Conservation (phyloP, 2,888 invertebrate genomes). For the Eledone cirrhosa region DNA sequence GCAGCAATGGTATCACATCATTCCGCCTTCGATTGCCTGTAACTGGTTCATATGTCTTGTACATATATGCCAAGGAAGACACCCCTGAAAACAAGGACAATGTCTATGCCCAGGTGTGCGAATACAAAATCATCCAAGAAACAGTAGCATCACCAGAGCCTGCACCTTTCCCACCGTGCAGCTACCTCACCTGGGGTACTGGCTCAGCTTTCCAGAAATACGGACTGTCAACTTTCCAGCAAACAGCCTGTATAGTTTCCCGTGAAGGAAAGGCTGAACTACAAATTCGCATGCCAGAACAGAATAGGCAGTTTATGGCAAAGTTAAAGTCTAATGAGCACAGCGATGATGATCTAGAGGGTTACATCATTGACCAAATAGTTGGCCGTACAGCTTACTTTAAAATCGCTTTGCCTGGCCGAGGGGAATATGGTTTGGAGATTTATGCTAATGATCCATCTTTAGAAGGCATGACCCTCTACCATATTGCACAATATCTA, state of each 20-base stretch:
- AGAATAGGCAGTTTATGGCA: constrained; percentile 64
- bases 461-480: constrained; percentile 63
- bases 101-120: constrained; percentile 66
- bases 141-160: constrained; percentile 47
- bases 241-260: constrained; percentile 62
- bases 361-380: constrained; percentile 63
- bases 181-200: constrained; percentile 66
- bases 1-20: constrained; percentile 62
- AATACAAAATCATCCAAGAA: constrained; percentile 64
- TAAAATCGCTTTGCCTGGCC: constrained; percentile 61
- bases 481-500: constrained; percentile 65
- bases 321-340: constrained; percentile 62
- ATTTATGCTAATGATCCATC: constrained; percentile 66
- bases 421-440: constrained; percentile 65
- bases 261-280: constrained; percentile 64
- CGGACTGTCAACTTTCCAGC: constrained; percentile 61
- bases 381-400: constrained; percentile 65
- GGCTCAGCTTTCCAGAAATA: constrained; percentile 63
- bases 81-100: constrained; percentile 63
- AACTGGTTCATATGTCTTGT: constrained; percentile 63
- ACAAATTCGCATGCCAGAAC: constrained; percentile 57
- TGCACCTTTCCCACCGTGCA: constrained; percentile 65
- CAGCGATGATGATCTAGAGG: constrained; percentile 61
- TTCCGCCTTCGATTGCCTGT: constrained; percentile 65
- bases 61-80: constrained; percentile 66